phyloP scores from a whole-genome alignment of 2,888 invertebrate genomes.

The Drosophila parthenogenetica region DNA sequence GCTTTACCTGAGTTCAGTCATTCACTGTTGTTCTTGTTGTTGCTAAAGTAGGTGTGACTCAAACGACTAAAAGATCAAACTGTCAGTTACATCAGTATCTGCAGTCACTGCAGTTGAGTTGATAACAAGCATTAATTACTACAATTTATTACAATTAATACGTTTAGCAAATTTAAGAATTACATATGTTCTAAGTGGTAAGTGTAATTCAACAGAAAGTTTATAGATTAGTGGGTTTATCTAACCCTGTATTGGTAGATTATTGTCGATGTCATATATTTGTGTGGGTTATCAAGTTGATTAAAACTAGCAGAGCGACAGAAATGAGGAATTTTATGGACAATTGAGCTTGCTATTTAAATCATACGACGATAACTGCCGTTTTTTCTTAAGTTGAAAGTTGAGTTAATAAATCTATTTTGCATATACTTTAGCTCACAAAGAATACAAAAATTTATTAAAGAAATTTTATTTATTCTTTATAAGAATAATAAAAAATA shows the following conservation, averaged over 20 bases:
- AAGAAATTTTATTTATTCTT: too few species aligned
- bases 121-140: not conserved
- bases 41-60: slow-evolving; percentile 13
- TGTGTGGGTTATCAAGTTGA: too few species aligned
- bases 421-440: too few species aligned
- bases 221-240: not conserved
- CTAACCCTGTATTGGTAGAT: not conserved
- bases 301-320: too few species aligned
- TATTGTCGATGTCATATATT: too few species aligned
- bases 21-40: slow-evolving; percentile 1
- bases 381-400: too few species aligned
- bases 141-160: slow-evolving; percentile 4
- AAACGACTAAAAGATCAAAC: not conserved
- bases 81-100: not conserved
- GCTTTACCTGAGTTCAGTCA: not conserved
- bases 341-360: too few species aligned
- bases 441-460: too few species aligned
- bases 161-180: not conserved
- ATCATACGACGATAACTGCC: too few species aligned
- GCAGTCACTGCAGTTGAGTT: not conserved
- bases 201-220: not conserved
- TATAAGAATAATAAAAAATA: too few species aligned
- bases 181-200: not conserved
- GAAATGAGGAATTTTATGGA: not conserved
- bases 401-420: too few species aligned